Evolutionary conservation across 2,797 vertebrate genomes (phyloP).

Genomic region (Euthynnus affinis): DNA sequence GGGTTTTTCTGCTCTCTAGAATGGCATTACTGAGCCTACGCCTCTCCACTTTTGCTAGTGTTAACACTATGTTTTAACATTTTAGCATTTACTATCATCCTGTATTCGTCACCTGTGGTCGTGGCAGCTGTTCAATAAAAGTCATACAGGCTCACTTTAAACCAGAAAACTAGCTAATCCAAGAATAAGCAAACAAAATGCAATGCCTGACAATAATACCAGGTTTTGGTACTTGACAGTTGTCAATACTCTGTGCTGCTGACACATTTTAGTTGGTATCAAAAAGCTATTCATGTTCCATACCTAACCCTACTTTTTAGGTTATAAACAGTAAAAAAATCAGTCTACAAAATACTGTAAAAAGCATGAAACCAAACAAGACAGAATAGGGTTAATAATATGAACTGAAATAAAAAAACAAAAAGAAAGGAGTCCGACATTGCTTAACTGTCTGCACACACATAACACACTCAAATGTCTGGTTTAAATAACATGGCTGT

Average conservation of each 20-base stretch:
- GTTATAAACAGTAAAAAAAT: background rate
- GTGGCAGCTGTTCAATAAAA: background rate
- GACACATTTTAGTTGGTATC: too few relatives aligned
- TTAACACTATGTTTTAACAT: too few relatives aligned
- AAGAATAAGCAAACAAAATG: too few relatives aligned
- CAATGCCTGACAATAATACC: too few relatives aligned
- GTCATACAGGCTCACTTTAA: background rate
- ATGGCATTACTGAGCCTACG: background rate
- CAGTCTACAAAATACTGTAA: background rate
- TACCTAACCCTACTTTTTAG: too few relatives aligned
- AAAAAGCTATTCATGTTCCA: too few relatives aligned
- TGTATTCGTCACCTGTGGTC: background rate
- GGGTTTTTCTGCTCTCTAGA: too few relatives aligned
- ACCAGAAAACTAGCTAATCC: background rate
- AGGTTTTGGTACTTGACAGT: too few relatives aligned
- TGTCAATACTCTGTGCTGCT: too few relatives aligned
- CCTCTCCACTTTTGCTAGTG: background rate
- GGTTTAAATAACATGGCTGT: constrained; percentile 7
- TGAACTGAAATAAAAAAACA: background rate
- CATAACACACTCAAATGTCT: constrained; percentile 1
- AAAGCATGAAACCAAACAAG: background rate
- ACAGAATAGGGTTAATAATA: background rate
- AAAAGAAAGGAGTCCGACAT: background rate
- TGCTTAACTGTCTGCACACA: background rate
- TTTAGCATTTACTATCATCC: background rate